phyloP scores from a whole-genome alignment of 1,140 invertebrate genomes.

The Drosophila nigromelanica region DNA sequence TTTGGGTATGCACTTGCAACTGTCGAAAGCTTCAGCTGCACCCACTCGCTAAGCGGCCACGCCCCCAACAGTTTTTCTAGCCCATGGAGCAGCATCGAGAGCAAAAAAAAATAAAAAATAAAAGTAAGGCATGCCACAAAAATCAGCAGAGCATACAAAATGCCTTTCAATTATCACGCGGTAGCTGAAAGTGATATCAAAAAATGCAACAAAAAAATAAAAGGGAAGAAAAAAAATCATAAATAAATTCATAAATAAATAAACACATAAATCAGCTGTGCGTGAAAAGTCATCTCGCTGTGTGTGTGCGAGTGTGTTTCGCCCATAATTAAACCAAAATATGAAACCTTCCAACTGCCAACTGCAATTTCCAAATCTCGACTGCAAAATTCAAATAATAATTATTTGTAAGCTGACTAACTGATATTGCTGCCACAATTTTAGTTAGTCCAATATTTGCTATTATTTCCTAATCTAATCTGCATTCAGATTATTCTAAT shows the following conservation, averaged over 20 bases:
- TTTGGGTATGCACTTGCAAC: too few species aligned
- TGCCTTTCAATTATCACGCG: slow-evolving; percentile 72
- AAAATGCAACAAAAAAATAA: slow-evolving; percentile 12
- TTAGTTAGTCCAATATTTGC: background rate
- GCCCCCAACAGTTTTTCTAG: background rate
- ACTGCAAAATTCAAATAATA: slow-evolving; percentile 12
- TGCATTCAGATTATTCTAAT: background rate
- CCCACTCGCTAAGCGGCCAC: slow-evolving; percentile 19
- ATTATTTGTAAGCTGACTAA: background rate
- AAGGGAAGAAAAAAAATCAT: slow-evolving; percentile 3
- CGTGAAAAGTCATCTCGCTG: slow-evolving; percentile 29
- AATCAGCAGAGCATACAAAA: slow-evolving; percentile 60
- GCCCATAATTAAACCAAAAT: slow-evolving; percentile 20
- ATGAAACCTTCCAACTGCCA: slow-evolving; percentile 2
- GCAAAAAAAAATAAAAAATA: slow-evolving; percentile 3
- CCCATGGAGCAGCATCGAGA: background rate
- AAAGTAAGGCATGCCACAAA: slow-evolving; percentile 30
- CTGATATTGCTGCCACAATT: background rate
- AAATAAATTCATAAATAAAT: slow-evolving; percentile 34
- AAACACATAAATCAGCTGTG: slow-evolving; percentile 58
- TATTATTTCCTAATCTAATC: background rate
- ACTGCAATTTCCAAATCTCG: background rate
- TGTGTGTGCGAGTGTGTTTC: too few species aligned
- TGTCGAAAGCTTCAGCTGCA: slow-evolving; percentile 37
- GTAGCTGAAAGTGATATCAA: slow-evolving; percentile 17